These are phyloP conservation scores for Himantopus leucocephalus DNA, from an alignment of 2,113 vertebrate genomes.

Conservation along the genomic window DNA sequence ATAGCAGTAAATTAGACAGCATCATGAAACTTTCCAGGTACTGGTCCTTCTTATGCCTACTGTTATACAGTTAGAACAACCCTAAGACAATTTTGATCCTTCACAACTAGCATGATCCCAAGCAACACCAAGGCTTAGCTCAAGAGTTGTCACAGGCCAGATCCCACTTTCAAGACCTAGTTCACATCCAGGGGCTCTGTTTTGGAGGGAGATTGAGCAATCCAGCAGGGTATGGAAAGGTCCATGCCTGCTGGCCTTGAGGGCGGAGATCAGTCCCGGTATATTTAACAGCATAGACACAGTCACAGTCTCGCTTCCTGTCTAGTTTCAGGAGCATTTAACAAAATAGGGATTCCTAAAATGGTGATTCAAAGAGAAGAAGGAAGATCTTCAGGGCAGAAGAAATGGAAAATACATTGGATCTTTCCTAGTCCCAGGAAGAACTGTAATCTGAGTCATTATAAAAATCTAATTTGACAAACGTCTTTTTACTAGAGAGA, in stretches of 20 bases:
- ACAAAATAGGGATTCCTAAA: not conserved
- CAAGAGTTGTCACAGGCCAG: not conserved
- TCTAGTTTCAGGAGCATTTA: not conserved
- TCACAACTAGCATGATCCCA: not conserved
- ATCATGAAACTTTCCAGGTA: not conserved
- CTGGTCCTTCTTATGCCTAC: not conserved
- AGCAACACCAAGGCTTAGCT: not conserved
- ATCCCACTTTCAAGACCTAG: not conserved
- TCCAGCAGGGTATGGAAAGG: not conserved
- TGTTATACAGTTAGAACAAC: not conserved
- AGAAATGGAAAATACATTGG: not conserved
- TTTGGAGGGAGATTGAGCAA: not conserved
- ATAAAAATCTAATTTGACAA: not conserved
- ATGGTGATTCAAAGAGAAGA: not conserved
- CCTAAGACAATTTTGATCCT: not conserved
- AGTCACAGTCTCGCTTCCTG: not conserved
- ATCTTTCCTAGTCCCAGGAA: not conserved
- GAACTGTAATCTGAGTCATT: not conserved
- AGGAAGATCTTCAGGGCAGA: not conserved
- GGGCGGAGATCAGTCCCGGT: not conserved
- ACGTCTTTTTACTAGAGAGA: not conserved
- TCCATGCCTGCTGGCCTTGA: not conserved
- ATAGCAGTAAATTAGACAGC: not conserved
- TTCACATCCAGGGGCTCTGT: not conserved
- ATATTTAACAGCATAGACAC: not conserved